Evolutionary conservation across 2,797 vertebrate genomes (phyloP), one percentile per base, ranked within the genome.

Genomic region (Macrochelys suwanniensis): DNA sequence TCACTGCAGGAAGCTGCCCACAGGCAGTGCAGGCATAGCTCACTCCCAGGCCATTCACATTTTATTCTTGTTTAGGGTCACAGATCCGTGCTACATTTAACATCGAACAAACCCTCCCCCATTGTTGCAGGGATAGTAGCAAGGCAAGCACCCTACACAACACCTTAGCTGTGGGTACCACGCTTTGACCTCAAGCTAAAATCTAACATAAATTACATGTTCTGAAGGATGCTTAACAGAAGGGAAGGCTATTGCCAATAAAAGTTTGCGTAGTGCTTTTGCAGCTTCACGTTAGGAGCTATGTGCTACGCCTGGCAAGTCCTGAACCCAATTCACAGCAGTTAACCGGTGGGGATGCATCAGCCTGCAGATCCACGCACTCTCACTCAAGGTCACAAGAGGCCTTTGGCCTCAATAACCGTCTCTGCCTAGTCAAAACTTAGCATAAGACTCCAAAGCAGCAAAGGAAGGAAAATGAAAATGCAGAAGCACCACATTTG

Each of bases 221-320:
- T 78, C 26, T 37, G 42, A 47, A 65, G 74, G 3, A 15, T 45
- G 33, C 33, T 11, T 16, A 59, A 0, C 0, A 0, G 21, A 79
- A 8, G 42, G 65, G 50, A 85, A 83, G 53, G n/a, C 26, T 0
- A 3, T 71, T 42, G n/a, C 37, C n/a, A 71, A 42, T 11, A 45
- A 47, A 25, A 76, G 26, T 76, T 25, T 76, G 25, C 4, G 4
- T 47, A 23, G 42, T 76, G 74, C 23, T 76, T 76, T 47, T 47
- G 25, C 45, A 45, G 26, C 25, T 76, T 26, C 21, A 74, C 11
- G 10, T 45, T 45, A 45, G 8, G 33, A 65, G 33, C 31, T n/a
- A 16, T 23, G 33, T 11, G 61, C 33, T 68, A 74, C 0, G 21
- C 74, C 45, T 15, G 42, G 45, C 42, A 45, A 71, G 45, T 47